Conservation (phyloP, 2,113 vertebrate species). For the Chrysochloris asiatica region DNA sequence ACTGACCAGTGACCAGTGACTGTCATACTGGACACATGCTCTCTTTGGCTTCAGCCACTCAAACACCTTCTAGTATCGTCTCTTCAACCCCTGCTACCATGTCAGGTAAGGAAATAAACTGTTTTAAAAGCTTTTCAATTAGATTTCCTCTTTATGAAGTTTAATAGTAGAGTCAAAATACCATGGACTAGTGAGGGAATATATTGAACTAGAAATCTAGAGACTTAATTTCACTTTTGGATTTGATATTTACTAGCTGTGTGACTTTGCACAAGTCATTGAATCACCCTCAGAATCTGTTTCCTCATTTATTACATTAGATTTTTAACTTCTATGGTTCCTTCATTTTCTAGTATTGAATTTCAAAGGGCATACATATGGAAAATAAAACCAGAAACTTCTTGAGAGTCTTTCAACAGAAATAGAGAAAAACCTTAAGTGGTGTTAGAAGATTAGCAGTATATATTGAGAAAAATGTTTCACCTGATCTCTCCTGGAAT, state of each 20-base stretch:
- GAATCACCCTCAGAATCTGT: neutral
- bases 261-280: neutral
- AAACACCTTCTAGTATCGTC: neutral
- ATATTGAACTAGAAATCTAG: neutral
- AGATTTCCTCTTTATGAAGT: neutral
- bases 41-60: neutral
- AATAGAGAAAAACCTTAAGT: neutral
- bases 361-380: neutral
- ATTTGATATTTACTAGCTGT: neutral
- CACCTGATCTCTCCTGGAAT: neutral
- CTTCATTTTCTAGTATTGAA: neutral
- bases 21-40: neutral
- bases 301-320: neutral
- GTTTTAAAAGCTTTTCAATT: neutral
- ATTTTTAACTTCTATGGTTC: neutral
- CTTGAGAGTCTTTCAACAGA: neutral
- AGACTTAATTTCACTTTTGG: neutral
- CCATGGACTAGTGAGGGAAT: neutral
- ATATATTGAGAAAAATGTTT: neutral
- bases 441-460: neutral
- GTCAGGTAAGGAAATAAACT: constrained; percentile 61
- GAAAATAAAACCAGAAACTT: constrained; percentile 20
- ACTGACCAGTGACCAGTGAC: constrained; percentile 9
- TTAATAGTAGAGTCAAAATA: neutral
- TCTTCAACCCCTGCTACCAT: constrained; percentile 2